phyloP scores from a whole-genome alignment of 2,113 vertebrate species.

The Equus quagga region DNA sequence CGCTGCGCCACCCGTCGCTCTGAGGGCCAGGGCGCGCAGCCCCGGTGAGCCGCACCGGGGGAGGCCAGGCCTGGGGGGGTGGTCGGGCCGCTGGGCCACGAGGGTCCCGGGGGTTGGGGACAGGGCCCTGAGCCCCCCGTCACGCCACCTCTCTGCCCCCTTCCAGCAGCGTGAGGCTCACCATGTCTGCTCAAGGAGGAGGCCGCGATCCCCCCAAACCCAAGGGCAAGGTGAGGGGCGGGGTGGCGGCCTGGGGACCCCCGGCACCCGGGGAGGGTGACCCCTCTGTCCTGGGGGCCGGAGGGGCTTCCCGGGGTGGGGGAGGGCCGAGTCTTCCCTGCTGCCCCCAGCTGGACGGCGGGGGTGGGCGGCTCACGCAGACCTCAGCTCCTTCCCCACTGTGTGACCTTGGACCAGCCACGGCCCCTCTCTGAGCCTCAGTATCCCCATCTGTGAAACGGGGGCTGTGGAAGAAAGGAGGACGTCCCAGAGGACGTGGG shows the following conservation, averaged over 20 bases:
- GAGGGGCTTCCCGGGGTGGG: rapidly evolving
- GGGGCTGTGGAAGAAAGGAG: not conserved
- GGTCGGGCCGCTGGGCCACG: not conserved
- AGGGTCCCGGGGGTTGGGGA: no score
- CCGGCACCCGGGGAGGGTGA: not conserved
- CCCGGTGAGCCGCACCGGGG: not conserved
- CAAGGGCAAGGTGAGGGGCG: constrained; percentile 77
- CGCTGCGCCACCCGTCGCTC: not conserved
- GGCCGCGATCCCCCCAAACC: constrained; percentile 32
- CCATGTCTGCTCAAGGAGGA: constrained; percentile 70
- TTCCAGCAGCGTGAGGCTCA: not conserved
- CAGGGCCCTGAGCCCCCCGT: not conserved
- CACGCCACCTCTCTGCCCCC: not conserved
- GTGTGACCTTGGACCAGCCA: not conserved
- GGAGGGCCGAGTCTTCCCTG: no score
- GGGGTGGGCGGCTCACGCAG: not conserved
- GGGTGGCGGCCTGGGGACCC: not conserved
- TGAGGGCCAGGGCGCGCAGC: not conserved
- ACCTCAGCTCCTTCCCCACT: not conserved
- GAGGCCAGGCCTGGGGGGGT: not conserved
- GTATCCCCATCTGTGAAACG: constrained; percentile 8
- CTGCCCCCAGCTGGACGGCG: not conserved
- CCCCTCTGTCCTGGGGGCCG: not conserved
- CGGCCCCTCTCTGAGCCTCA: not conserved
- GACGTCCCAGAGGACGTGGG: not conserved